These are phyloP conservation scores for Okapia johnstoni DNA, from an alignment of 2,113 vertebrate genomes.

Conservation along the genomic window DNA sequence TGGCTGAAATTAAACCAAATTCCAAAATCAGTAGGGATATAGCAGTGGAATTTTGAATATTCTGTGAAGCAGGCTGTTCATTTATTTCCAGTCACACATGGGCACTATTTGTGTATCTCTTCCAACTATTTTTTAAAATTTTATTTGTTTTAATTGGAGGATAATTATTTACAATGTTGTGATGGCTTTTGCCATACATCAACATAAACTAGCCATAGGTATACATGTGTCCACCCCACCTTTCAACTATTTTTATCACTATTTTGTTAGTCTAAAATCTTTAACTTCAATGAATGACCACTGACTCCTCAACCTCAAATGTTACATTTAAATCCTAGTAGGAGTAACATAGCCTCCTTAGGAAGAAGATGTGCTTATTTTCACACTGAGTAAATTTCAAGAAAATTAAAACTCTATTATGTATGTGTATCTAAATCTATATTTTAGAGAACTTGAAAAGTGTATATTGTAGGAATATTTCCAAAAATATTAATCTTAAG, in stretches of 20 bases:
- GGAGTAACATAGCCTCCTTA: not conserved
- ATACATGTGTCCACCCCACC: not conserved
- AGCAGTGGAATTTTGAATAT: not conserved
- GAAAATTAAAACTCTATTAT: not conserved
- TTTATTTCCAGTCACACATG: not conserved
- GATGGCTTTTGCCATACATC: not conserved
- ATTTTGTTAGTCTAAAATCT: not conserved
- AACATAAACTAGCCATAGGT: not conserved
- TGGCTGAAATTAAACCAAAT: not conserved
- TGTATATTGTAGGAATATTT: not conserved
- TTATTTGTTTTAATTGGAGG: not conserved
- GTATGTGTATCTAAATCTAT: not conserved
- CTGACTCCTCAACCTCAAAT: not conserved
- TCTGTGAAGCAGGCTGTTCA: not conserved
- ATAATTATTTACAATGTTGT: not conserved
- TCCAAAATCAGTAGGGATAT: not conserved
- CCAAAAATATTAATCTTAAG: slow-evolving; percentile 28
- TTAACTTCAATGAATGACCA: not conserved
- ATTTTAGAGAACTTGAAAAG: not conserved
- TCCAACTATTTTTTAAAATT: not conserved
- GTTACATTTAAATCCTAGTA: not conserved
- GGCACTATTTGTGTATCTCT: not conserved
- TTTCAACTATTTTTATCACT: not conserved
- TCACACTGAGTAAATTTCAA: not conserved
- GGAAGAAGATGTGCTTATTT: not conserved